Evolutionary conservation across 2,113 vertebrate genomes (phyloP).

Genomic region (Holacanthus passer): DNA sequence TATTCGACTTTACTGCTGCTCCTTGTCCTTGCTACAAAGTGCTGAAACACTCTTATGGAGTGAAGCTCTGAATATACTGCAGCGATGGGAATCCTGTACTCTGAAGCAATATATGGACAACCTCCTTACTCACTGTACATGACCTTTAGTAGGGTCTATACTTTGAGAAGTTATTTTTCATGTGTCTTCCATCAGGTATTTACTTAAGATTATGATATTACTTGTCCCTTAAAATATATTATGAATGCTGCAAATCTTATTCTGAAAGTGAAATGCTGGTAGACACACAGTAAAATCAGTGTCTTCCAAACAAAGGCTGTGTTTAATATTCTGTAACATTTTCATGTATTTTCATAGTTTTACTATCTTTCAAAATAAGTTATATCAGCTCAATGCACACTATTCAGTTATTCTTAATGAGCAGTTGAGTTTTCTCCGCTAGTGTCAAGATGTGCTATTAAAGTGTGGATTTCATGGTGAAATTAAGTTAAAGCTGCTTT

Average conservation of each 20-base stretch:
- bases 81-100: background rate
- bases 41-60: background rate
- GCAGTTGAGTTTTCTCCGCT: background rate
- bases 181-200: background rate
- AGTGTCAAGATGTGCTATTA: background rate
- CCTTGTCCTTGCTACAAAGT: background rate
- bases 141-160: background rate
- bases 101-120: background rate
- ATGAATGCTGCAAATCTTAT: background rate
- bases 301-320: background rate
- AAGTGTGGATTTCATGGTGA: background rate
- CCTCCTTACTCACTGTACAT: background rate
- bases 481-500: background rate
- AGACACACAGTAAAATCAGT: background rate
- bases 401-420: background rate
- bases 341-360: background rate
- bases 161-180: background rate
- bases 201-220: background rate
- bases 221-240: background rate
- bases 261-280: background rate
- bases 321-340: background rate
- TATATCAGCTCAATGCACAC: background rate
- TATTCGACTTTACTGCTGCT: constrained; percentile 15
- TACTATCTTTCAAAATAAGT: background rate
- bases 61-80: background rate